A percentile compares a stretch with the other conserved stretches of the same genome.
phyloP scores from a whole-genome alignment of 2,797 vertebrate genomes.

The Lutra lutra region DNA sequence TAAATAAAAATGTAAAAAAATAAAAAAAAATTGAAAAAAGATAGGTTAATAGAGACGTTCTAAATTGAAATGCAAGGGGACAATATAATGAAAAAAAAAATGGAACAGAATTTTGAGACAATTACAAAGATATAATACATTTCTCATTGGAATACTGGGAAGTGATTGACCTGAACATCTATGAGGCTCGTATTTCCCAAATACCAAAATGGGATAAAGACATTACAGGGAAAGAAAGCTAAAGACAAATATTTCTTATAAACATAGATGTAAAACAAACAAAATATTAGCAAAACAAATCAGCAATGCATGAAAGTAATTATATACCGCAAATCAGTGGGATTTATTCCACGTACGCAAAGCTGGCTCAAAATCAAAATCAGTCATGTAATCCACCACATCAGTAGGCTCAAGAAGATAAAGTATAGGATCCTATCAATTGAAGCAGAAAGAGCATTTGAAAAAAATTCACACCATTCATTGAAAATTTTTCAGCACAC shows the following conservation, averaged over 20 bases:
- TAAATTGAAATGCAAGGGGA: not conserved
- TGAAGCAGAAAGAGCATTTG: not conserved
- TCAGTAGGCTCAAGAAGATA: not conserved
- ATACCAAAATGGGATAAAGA: not conserved
- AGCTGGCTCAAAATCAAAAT: not conserved
- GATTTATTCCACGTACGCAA: not conserved
- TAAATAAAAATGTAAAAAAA: not conserved
- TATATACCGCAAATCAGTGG: not conserved
- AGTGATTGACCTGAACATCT: not conserved
- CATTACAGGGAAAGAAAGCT: not conserved
- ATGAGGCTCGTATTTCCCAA: not conserved
- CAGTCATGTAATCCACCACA: not conserved
- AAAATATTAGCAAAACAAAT: not conserved
- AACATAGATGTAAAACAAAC: not conserved
- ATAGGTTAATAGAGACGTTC: not conserved
- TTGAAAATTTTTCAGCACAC: not conserved
- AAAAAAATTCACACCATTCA: not conserved
- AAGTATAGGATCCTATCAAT: not conserved
- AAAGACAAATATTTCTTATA: not conserved
- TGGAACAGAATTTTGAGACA: not conserved
- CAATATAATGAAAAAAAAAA: not conserved
- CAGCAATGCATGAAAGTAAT: not conserved
- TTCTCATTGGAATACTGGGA: not conserved
- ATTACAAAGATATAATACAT: not conserved
- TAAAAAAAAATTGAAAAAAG: not conserved